phyloP scores from a whole-genome alignment of 2,888 invertebrate species.

The Leucania comma region DNA sequence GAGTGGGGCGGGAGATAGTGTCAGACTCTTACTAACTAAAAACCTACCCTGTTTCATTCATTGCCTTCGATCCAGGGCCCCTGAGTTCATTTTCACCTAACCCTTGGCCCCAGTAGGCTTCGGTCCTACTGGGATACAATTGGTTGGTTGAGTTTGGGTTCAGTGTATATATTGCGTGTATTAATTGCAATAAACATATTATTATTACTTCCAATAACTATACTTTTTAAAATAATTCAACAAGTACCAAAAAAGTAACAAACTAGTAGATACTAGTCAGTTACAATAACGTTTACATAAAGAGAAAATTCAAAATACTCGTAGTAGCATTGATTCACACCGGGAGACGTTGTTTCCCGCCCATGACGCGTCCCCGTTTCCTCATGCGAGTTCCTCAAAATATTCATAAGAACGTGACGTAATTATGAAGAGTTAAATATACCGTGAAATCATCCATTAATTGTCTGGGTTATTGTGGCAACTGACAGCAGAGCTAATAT shows the following conservation, averaged over 20 bases:
- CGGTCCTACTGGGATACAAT: too few species aligned
- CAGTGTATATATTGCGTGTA: too few species aligned
- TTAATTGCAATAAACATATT: too few species aligned
- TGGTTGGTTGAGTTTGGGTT: too few species aligned
- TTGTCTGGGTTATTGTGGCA: constrained; percentile 31
- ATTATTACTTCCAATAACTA: background rate
- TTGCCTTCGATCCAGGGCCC: too few species aligned
- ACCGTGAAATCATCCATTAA: constrained; percentile 42
- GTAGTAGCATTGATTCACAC: constrained; percentile 45
- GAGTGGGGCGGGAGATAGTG: too few species aligned
- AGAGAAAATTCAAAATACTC: constrained; percentile 42
- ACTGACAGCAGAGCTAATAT: constrained; percentile 2
- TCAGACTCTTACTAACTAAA: too few species aligned
- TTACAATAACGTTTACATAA: background rate
- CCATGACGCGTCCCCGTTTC: constrained; percentile 55
- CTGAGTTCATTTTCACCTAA: too few species aligned
- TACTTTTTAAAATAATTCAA: background rate
- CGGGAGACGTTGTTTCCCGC: constrained; percentile 58
- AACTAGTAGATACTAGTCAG: background rate
- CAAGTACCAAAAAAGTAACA: too few species aligned
- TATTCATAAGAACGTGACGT: constrained; percentile 40
- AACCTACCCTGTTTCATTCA: too few species aligned
- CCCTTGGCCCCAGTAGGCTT: too few species aligned
- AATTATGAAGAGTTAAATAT: constrained; percentile 53
- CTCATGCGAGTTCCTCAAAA: constrained; percentile 38